phyloP scores from a whole-genome alignment of 1,140 invertebrate genomes.

The Palaemon carinicauda region DNA sequence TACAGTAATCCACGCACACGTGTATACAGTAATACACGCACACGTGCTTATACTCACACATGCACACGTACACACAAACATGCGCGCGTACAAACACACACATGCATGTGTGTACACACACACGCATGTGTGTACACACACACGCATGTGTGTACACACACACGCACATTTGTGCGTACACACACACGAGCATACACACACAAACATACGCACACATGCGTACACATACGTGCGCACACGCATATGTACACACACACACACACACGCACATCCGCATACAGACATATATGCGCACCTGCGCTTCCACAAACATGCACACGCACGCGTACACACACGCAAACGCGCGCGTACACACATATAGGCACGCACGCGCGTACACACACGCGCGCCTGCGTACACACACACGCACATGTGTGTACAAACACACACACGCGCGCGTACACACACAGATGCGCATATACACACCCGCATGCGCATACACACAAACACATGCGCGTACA shows the following conservation, averaged over 20 bases:
- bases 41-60: no score
- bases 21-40: no score
- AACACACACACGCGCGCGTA: neutral
- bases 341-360: slow-evolving; percentile 6
- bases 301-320: slow-evolving; percentile 1
- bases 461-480: neutral
- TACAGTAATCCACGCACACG: no score
- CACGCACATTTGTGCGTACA: neutral
- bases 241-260: neutral
- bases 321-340: slow-evolving; percentile 15
- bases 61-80: no score
- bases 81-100: no score
- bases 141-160: no score
- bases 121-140: neutral
- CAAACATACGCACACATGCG: neutral
- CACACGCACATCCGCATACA: neutral
- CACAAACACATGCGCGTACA: neutral
- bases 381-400: neutral
- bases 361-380: neutral
- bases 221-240: neutral
- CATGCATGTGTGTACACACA: neutral
- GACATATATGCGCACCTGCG: neutral
- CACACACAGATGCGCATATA: neutral
- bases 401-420: neutral
- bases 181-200: neutral